Base-by-base conservation (phyloP, 2,797 vertebrate genomes). In the Lagodon rhomboides region DNA sequence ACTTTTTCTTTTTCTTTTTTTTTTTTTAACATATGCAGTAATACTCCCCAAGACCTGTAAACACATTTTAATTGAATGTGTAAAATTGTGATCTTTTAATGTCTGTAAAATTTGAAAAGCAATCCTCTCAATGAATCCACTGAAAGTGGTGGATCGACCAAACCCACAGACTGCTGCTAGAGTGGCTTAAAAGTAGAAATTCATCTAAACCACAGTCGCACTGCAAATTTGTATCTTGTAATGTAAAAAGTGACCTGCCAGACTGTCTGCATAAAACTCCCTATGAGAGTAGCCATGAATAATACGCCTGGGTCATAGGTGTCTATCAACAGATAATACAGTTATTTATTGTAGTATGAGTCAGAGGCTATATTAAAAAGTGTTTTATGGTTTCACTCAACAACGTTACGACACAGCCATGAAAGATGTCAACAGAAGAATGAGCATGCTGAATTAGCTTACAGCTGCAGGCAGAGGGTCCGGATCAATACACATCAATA, bases 401-500 rank as follows among this genome's bases (percentile, higher is more conserved):
- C 85, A 83, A 84, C 89, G 82, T 78, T 44, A 64, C 73, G 60
- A 80, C 69, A 65, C 59, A n/a, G 66, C 82, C 80, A 91, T 93
- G 83, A 90, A 92, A 90, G 9, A 92, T 88, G 86, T 90, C 88
- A 90, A 65, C 66, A 15, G 90, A 79, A 77, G 77, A 90, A 85
- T 44, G 77, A 68, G 82, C 53, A 22, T 71, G 68, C 53, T 75
- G 85, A 89, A 87, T 91, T 86, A 85, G 82, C 87, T 80, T 59
- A 55, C 87, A 90, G 90, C 88, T 83, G 77, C 81, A 88, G 75
- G 85, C 72, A 41, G 67, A 70, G 46, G 47, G 61, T 60, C 85
- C 22, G 27, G 74, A 93, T 95, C 93, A 76, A 95, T 95, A 90
- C 22, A n/a, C 46, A 90, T 91, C 87, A 83, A 90, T 87, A 80